These are phyloP conservation scores for Todus mexicanus DNA, from an alignment of 2,797 vertebrate species.

Conservation along the genomic window DNA sequence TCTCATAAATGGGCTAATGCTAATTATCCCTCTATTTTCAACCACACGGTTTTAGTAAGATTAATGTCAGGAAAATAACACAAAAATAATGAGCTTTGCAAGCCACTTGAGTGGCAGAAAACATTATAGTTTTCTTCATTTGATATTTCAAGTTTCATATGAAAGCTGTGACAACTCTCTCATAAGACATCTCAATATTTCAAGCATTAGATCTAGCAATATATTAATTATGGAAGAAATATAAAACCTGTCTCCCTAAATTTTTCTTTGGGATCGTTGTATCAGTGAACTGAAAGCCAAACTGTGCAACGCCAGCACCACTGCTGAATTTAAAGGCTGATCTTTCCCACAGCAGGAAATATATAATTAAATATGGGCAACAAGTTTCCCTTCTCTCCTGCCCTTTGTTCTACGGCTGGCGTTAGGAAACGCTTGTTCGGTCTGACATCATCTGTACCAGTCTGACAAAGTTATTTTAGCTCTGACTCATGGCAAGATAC, in stretches of 20 bases:
- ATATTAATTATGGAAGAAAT: neutral
- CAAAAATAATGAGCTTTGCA: neutral
- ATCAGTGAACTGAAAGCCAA: neutral
- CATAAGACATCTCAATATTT: neutral
- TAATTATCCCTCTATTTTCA: constrained; percentile 53
- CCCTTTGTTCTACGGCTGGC: neutral
- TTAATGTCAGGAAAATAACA: neutral
- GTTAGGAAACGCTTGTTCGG: neutral
- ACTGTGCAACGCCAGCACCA: neutral
- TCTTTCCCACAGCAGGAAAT: neutral
- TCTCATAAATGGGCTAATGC: constrained; percentile 41
- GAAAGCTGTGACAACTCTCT: neutral
- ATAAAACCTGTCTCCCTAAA: neutral
- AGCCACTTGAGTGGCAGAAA: constrained; percentile 23
- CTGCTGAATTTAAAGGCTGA: neutral
- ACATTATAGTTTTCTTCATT: neutral
- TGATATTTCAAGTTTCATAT: neutral
- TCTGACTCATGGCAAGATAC: neutral
- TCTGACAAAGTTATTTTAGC: neutral
- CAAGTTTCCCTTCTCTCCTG: neutral
- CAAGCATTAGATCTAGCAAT: neutral
- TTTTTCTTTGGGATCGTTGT: neutral
- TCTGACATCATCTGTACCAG: neutral
- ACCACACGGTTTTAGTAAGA: neutral
- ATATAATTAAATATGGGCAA: neutral